A percentile compares a stretch with the other conserved stretches of the same genome.
phyloP scores from a whole-genome alignment of 2,797 vertebrate species.

The Oreonectes daqikongensis region DNA sequence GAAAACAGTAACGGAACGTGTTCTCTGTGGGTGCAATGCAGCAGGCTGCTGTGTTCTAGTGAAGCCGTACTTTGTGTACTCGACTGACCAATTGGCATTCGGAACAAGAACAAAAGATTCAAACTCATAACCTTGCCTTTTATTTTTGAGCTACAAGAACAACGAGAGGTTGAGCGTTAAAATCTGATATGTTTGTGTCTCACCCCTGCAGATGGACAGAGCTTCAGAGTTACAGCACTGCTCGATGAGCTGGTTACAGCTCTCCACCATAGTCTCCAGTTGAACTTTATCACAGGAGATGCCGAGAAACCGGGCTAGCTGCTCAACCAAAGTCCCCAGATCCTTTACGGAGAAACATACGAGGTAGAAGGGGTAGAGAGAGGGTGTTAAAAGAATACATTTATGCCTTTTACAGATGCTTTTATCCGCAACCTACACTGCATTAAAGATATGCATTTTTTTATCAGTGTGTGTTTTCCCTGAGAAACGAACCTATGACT shows the following conservation, averaged over 20 bases:
- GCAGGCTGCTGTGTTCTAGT: not conserved
- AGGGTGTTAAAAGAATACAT: no score
- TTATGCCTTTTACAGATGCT: no score
- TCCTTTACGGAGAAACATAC: constrained; percentile 75
- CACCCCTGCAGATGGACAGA: constrained; percentile 90
- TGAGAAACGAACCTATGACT: no score
- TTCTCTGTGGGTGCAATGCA: not conserved
- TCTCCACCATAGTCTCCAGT: constrained; percentile 89
- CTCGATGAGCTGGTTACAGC: constrained; percentile 95
- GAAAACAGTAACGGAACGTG: not conserved
- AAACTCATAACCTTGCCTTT: not conserved
- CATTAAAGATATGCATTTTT: no score
- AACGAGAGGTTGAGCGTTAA: not conserved
- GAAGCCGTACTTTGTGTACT: not conserved
- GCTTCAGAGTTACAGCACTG: constrained; percentile 95
- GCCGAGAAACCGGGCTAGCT: constrained; percentile 90
- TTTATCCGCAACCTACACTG: no score
- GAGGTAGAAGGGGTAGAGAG: not conserved
- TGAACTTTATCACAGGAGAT: constrained; percentile 93
- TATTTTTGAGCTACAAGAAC: not conserved
- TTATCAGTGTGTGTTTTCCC: no score
- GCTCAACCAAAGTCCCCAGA: constrained; percentile 87
- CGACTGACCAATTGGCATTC: not conserved
- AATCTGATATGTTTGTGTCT: constrained; percentile 22
- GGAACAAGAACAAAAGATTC: not conserved